Base-by-base conservation (phyloP, 2,888 invertebrate genomes). In the Dione vanillae region DNA sequence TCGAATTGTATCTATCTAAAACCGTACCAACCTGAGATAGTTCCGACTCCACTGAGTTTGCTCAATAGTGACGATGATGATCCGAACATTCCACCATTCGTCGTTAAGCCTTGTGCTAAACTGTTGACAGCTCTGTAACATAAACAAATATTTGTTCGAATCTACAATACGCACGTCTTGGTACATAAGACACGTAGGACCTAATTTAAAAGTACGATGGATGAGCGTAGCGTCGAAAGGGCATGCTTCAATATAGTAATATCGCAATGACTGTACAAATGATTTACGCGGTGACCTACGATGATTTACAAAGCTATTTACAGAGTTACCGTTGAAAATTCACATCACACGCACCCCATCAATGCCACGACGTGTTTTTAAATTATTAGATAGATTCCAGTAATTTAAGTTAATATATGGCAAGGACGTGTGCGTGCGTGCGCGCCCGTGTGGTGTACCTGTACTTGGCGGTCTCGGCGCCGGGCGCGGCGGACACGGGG, bases 401-500 rank as follows among this genome's bases (percentile, higher is more conserved):
- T n/a, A n/a, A n/a, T n/a, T n/a, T n/a, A n/a, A 27, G 27, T 27
- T 5, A 27, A 2, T 3, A 5, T 5, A 5, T 27, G 27, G 27
- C 19, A n/a, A 12, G 7, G 27, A 68, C 12, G 16, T 71, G 76
- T 65, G 65, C 70, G 70, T 41, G 69, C 45, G 27, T 16, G 52
- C 14, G 52, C 14, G 61, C 35, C 37, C 19, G 20, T 66, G 65
- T 72, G 45, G 9, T 69, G 83, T 89, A 96, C 90, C 97, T 95
- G 88, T 95, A 95, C 88, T 95, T 96, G 79, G 95, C 94, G 78
- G 96, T 97, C 93, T 98, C 98, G 1, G 98, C 98, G 76, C 98
- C 98, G 49, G 98, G 98, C 74, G 98, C 98, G 81, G 93, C 93
- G 78, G 92, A 92, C 72, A 94, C 93, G 82, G 93, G 88, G 74